phyloP scores from a whole-genome alignment of 2,113 vertebrate genomes.

The Podiceps cristatus region DNA sequence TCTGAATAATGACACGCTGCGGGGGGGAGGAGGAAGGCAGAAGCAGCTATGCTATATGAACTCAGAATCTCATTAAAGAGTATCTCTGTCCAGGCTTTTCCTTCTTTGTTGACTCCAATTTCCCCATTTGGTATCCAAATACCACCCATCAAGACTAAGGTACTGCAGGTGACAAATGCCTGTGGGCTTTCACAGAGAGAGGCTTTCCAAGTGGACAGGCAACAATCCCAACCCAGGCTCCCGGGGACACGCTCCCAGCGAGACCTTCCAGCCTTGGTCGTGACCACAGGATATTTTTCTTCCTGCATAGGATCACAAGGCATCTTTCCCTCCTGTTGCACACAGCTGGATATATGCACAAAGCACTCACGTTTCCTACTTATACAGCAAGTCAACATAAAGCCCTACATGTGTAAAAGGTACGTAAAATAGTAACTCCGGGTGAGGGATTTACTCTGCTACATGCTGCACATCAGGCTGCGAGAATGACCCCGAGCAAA shows the following conservation, averaged over 20 bases:
- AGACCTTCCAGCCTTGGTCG: neutral
- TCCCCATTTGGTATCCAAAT: neutral
- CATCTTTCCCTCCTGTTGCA: neutral
- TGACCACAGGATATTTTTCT: neutral
- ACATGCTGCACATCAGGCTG: fast-evolving
- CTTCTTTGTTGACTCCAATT: neutral
- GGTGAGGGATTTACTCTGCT: neutral
- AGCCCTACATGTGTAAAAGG: neutral
- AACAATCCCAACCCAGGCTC: neutral
- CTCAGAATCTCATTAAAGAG: neutral
- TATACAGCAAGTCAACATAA: neutral
- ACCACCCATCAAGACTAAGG: neutral
- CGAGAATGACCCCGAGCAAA: neutral
- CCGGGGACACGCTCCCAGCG: fast-evolving
- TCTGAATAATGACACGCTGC: neutral
- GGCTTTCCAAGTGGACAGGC: neutral
- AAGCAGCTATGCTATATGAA: neutral
- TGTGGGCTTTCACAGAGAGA: fast-evolving
- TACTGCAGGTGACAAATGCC: neutral
- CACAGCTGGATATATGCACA: fast-evolving
- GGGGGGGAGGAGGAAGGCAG: neutral
- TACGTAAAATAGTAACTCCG: neutral
- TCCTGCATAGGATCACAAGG: neutral
- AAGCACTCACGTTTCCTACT: fast-evolving
- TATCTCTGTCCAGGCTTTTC: neutral